Conservation (phyloP, 2,113 vertebrate species). For the Zosterops pallidus region DNA sequence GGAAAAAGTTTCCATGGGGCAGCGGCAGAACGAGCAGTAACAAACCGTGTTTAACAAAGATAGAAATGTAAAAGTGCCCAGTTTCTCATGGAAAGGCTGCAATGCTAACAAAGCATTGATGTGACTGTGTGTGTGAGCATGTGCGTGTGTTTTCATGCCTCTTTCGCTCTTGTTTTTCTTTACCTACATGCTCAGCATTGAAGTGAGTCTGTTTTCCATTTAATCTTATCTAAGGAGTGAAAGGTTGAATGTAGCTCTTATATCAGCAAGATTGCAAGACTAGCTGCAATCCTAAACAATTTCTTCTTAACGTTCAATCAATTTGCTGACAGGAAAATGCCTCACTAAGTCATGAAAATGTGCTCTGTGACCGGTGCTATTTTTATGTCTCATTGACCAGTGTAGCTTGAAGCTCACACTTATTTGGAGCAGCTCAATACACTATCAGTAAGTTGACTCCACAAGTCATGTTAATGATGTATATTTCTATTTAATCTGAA, state of each 20-base stretch:
- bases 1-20: conserved; percentile 14
- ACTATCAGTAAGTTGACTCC: background rate
- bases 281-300: conserved; percentile 4
- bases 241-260: background rate
- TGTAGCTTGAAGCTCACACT: background rate
- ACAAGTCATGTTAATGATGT: background rate
- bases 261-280: conserved; percentile 4
- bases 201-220: conserved; percentile 35
- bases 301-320: background rate
- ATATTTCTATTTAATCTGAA: conserved; percentile 20
- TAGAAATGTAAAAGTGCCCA: background rate
- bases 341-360: conserved; percentile 28
- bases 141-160: conserved; percentile 30
- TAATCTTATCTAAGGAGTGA: background rate
- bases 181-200: conserved; percentile 17
- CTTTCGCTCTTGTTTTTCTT: conserved; percentile 26
- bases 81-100: conserved; percentile 26
- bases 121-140: background rate
- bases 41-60: background rate
- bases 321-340: conserved; percentile 24
- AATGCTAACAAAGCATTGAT: conserved; percentile 19
- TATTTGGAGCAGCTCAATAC: background rate
- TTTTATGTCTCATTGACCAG: conserved; percentile 45
- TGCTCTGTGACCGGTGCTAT: conserved; percentile 19
- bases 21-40: background rate